Percentiles rank a stretch among this genome's conserved stretches.
Evolutionary conservation across 2,797 vertebrate genomes (phyloP).

Genomic region (Taeniopygia guttata): DNA sequence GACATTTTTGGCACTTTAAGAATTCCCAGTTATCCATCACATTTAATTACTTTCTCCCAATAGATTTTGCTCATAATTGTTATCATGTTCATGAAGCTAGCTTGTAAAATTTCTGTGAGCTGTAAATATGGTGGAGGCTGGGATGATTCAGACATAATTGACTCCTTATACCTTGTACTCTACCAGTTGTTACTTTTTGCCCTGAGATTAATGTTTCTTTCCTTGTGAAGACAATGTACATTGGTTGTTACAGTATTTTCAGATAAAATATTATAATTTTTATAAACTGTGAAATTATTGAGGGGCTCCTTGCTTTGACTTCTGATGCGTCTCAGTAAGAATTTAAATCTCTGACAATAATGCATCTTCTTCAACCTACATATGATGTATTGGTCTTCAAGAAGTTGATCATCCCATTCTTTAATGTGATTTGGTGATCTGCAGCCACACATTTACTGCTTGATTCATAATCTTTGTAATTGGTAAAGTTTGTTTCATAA

Average conservation of each 20-base stretch:
- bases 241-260: background rate
- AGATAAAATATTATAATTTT: background rate
- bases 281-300: background rate
- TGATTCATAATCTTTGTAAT: background rate
- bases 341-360: background rate
- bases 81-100: background rate
- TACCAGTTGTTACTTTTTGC: background rate
- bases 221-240: background rate
- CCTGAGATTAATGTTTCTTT: background rate
- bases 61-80: slow-evolving; percentile 15
- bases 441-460: background rate
- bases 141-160: background rate
- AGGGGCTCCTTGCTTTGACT: background rate
- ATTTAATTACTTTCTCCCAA: slow-evolving; percentile 56
- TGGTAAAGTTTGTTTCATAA: background rate
- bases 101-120: background rate
- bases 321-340: background rate
- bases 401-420: background rate
- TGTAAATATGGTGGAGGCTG: background rate
- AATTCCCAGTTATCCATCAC: slow-evolving; percentile 4
- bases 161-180: background rate
- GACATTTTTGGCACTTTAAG: background rate
- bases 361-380: background rate
- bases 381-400: background rate
- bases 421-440: background rate